Evolutionary conservation across 2,888 invertebrate species (phyloP).

Genomic region (Tiliacea citrago): DNA sequence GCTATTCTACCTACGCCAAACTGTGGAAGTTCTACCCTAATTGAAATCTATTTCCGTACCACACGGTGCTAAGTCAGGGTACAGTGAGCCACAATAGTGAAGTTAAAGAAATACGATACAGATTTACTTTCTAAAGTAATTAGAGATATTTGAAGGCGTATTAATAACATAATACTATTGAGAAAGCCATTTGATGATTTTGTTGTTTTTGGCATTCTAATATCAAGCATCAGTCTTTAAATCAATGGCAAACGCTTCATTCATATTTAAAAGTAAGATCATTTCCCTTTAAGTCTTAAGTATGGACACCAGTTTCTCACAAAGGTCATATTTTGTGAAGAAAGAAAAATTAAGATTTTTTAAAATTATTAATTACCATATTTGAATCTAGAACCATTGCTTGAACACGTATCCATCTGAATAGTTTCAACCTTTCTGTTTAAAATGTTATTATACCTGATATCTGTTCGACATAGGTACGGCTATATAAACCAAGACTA

Average conservation of each 20-base stretch:
- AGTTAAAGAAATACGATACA: slow-evolving; percentile 49
- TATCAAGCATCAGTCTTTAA: slow-evolving; percentile 9
- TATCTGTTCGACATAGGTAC: no score
- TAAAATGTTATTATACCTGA: no score
- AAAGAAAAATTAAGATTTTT: not conserved
- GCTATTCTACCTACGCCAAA: slow-evolving; percentile 53
- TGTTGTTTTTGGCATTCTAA: slow-evolving; percentile 21
- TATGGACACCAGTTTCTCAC: not conserved
- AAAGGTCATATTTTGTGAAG: not conserved
- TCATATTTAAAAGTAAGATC: not conserved
- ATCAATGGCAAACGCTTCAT: not conserved
- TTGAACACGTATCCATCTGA: not conserved
- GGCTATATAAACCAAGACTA: slow-evolving; percentile 14
- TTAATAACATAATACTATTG: slow-evolving; percentile 36
- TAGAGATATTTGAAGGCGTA: slow-evolving; percentile 44
- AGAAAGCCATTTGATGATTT: slow-evolving; percentile 31
- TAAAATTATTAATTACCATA: not conserved
- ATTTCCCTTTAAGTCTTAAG: not conserved
- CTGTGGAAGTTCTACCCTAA: slow-evolving; percentile 57
- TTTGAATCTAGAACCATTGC: not conserved
- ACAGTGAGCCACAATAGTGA: slow-evolving; percentile 45
- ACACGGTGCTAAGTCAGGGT: slow-evolving; percentile 59
- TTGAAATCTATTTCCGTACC: slow-evolving; percentile 55
- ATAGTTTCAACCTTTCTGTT: not conserved
- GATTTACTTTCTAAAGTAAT: slow-evolving; percentile 59